Conservation (phyloP, 1,140 invertebrate genomes). For the Plodia interpunctella region DNA sequence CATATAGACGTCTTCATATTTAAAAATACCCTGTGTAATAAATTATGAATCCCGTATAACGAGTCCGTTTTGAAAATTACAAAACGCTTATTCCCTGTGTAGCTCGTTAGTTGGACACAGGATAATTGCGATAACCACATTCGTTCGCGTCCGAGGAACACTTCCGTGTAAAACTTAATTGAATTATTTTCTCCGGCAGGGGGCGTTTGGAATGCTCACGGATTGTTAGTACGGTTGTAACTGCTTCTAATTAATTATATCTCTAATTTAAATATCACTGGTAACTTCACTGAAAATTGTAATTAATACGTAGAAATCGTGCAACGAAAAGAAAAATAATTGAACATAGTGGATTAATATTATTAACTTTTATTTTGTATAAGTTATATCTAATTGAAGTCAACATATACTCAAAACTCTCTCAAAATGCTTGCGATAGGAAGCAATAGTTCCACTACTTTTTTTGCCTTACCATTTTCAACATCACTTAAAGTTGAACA, state of each 20-base stretch:
- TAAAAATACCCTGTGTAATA: background rate
- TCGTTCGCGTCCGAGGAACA: constrained; percentile 51
- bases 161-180: constrained; percentile 65
- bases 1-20: too few species aligned
- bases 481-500: background rate
- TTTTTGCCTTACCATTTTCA: background rate
- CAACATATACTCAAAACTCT: too few species aligned
- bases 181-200: constrained; percentile 52
- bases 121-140: constrained; percentile 67
- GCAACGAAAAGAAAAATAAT: too few species aligned
- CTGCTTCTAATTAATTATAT: constrained; percentile 4
- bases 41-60: constrained; percentile 1
- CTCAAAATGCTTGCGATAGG: too few species aligned
- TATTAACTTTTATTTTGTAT: too few species aligned
- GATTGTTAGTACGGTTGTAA: background rate
- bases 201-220: constrained; percentile 25
- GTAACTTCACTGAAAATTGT: background rate
- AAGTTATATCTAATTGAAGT: too few species aligned
- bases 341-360: too few species aligned
- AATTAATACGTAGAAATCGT: too few species aligned
- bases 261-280: constrained; percentile 1
- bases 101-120: constrained; percentile 55
- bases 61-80: constrained; percentile 23
- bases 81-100: constrained; percentile 23
- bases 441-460: background rate